These are phyloP conservation scores for Phocoena phocoena DNA, from an alignment of 2,113 vertebrate genomes.

Conservation along the genomic window DNA sequence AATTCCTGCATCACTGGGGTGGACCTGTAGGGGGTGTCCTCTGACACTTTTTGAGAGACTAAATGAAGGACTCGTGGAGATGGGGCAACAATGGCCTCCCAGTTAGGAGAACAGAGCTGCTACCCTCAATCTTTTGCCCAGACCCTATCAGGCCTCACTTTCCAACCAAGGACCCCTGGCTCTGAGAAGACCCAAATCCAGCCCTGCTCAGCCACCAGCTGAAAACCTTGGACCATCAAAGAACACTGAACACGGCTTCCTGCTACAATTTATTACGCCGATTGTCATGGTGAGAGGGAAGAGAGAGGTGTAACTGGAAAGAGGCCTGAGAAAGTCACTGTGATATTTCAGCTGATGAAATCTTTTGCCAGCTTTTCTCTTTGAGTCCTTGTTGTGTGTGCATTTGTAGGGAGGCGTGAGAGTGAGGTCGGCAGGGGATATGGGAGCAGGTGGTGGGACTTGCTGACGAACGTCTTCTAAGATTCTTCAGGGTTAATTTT, in stretches of 20 bases:
- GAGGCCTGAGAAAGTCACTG: background rate
- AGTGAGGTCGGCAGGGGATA: accelerated
- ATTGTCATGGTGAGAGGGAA: background rate
- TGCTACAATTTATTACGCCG: accelerated
- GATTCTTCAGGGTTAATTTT: background rate
- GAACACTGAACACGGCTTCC: accelerated
- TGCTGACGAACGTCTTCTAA: background rate
- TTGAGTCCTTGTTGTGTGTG: accelerated
- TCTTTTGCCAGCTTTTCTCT: background rate
- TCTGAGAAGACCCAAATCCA: background rate
- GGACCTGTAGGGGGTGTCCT: background rate
- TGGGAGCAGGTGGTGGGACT: background rate
- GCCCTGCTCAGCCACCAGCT: too few relatives aligned
- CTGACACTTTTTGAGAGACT: background rate
- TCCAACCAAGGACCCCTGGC: background rate
- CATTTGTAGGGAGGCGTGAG: background rate
- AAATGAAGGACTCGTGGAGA: background rate
- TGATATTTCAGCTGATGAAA: accelerated
- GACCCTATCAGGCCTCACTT: background rate
- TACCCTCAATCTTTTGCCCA: background rate
- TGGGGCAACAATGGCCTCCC: accelerated
- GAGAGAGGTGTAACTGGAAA: background rate
- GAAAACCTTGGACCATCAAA: background rate
- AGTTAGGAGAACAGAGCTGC: background rate
- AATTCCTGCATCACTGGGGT: accelerated